Evolutionary conservation across 2,888 invertebrate species (phyloP), one percentile per base, ranked within the genome.

Genomic region (Harpagoxenus sublaevis): DNA sequence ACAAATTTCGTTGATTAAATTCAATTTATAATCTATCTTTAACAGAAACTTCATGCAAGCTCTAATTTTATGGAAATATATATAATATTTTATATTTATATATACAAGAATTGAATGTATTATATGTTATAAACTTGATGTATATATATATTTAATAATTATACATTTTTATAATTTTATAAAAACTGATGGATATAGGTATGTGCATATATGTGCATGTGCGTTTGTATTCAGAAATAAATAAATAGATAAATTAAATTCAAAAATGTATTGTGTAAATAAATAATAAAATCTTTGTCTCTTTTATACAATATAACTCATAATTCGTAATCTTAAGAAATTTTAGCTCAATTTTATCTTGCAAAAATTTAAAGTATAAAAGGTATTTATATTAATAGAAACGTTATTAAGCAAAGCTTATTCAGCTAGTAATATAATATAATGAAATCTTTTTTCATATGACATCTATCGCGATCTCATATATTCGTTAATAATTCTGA

Each of bases 1-100:
- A 15, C 9, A 5, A 35, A 57, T 48, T 45, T 53, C 8, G 35
- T 48, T 60, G 12, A 79, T 79, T 79, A 70, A 78, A 78, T 78
- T 71, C 3, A 15, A 71, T 3, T 23, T 23, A 23, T 42, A 31
- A 63, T 57, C 55, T 3, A 60, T 60, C 2, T 63, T 51, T 15
- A 39, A 18, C 18, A 15, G 23, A 39, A 77, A 63, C 12, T 48
- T 35, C 12, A 31, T 9, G 23, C 15, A 1, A 42, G 12, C 9
- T n/a, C 10, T 8, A 53, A 18, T 39, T 28, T 66, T 55, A 53
- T 39, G 10, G 9, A 65, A 2, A 63, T 63, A 31, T 15, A 39
- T 42, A 73, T 63, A 62, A 48, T 31, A 23, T 23, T 23, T 23
- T 23, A 23, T 23, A 23, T 23, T 23, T 23, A 23, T 0, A 23